Base-by-base conservation (phyloP, 2,888 invertebrate genomes). In the Entomobrya multifasciata region DNA sequence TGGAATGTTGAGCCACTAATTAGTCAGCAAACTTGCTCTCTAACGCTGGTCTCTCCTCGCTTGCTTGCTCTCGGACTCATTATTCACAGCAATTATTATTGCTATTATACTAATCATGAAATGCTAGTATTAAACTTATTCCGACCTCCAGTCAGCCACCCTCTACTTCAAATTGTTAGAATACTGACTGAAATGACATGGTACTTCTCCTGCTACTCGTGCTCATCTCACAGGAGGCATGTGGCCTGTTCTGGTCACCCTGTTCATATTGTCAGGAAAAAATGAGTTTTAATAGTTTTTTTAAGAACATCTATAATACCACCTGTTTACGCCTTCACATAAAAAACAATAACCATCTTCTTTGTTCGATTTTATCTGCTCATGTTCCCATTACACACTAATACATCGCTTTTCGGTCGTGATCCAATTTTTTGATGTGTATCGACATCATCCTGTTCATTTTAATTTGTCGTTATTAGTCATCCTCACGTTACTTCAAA, bases 1-100 rank as follows among this genome's bases (percentile, higher is more conserved):
- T 72, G 74, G 55, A 80, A 67, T 82, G 82, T 25, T 60, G 41
- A 82, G 60, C 82, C 82, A 30, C 60, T 82, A 82, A 82, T 82
- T 82, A 82, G 72, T 41, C 82, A 60, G 49, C 44, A 70, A 72
- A 82, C 57, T 74, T 74, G 82, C 57, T 74, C 60, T 82, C 36
- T n/a, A n/a, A n/a, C n/a, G n/a, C n/a, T n/a, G n/a, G n/a, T 3
- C 60, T 22, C 55, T 55, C 55, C 27, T 30, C 62, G 60, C 78
- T 62, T 62, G 78, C 78, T 62, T 60, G 62, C 47, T 15, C 44
- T 60, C 17, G 44, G 10, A 17, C n/a, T 47, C 62, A 78, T 60
- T 57, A 74, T 55, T 36, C 55, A 52, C 52, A 74, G 0, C 55
- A 13, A n/a, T 52, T 36, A 55, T 30, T 2, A 52, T 74, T 27